Evolutionary conservation across 2,888 invertebrate species (phyloP).

Genomic region (Microchrysa polita): DNA sequence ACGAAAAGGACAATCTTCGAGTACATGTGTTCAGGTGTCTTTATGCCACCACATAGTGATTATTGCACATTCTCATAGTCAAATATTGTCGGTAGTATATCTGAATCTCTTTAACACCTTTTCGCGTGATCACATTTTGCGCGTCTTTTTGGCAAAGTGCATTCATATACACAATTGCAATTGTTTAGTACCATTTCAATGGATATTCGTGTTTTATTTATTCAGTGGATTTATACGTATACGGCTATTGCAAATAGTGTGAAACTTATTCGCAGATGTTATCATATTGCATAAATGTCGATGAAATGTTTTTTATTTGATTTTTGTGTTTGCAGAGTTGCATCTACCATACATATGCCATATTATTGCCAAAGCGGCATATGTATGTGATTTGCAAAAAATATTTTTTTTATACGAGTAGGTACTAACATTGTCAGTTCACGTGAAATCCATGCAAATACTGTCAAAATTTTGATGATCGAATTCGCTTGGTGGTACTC

Average conservation of each 20-base stretch:
- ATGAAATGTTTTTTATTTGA: slow-evolving; percentile 27
- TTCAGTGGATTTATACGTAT: slow-evolving; percentile 37
- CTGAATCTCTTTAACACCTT: slow-evolving; percentile 39
- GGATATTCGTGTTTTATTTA: slow-evolving; percentile 44
- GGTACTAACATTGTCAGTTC: too few relatives aligned
- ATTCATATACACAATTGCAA: slow-evolving; percentile 41
- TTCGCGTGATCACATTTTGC: slow-evolving; percentile 31
- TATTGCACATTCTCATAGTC: slow-evolving; percentile 4
- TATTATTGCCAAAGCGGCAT: not conserved
- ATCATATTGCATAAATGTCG: slow-evolving; percentile 38
- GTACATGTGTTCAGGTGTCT: slow-evolving; percentile 33
- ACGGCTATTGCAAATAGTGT: slow-evolving; percentile 39
- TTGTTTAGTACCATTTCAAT: slow-evolving; percentile 41
- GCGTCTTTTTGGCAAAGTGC: slow-evolving; percentile 22
- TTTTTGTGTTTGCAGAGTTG: too few relatives aligned
- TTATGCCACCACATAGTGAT: slow-evolving; percentile 34
- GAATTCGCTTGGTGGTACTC: too few relatives aligned
- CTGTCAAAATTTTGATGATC: too few relatives aligned
- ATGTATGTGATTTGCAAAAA: not conserved
- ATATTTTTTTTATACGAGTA: too few relatives aligned
- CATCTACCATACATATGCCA: too few relatives aligned
- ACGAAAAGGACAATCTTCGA: not conserved
- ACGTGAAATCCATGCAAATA: too few relatives aligned
- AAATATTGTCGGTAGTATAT: slow-evolving; percentile 26
- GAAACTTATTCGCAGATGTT: slow-evolving; percentile 38